Conservation (phyloP, 2,888 invertebrate genomes). For the Drosophila stalkeri region DNA sequence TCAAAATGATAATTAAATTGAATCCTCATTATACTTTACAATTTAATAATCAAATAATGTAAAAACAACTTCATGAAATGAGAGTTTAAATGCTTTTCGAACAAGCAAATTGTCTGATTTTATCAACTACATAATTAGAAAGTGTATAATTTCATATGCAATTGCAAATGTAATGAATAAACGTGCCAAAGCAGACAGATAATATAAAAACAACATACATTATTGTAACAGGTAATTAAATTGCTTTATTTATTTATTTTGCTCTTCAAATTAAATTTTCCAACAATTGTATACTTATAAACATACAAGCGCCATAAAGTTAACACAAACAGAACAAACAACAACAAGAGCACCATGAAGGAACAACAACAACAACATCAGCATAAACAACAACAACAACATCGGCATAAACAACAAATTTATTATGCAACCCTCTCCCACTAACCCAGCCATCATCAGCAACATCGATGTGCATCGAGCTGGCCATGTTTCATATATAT, state of each 20-base stretch:
- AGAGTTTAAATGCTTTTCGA: background rate
- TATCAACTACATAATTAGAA: constrained; percentile 7
- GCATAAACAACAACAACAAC: constrained; percentile 7
- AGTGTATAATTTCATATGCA: background rate
- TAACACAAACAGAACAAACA: constrained; percentile 25
- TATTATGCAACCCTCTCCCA: background rate
- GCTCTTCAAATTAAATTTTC: constrained; percentile 44
- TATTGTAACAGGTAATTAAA: constrained; percentile 36
- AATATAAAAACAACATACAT: constrained; percentile 13
- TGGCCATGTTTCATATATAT: constrained; percentile 50
- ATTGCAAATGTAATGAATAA: constrained; percentile 1
- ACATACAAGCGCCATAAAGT: constrained; percentile 42
- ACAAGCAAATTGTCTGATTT: background rate
- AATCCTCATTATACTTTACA: background rate
- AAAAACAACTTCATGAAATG: constrained; percentile 1
- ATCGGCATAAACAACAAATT: constrained; percentile 13
- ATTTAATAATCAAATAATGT: background rate
- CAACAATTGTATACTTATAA: constrained; percentile 48
- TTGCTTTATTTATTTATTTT: constrained; percentile 50
- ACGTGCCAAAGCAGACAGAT: background rate
- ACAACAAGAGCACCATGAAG: background rate
- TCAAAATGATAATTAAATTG: background rate
- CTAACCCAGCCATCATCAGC: background rate
- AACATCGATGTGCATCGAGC: constrained; percentile 39
- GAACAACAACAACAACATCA: constrained; percentile 8